Evolutionary conservation across 2,797 vertebrate genomes (phyloP).

Genomic region (Morus bassanus): DNA sequence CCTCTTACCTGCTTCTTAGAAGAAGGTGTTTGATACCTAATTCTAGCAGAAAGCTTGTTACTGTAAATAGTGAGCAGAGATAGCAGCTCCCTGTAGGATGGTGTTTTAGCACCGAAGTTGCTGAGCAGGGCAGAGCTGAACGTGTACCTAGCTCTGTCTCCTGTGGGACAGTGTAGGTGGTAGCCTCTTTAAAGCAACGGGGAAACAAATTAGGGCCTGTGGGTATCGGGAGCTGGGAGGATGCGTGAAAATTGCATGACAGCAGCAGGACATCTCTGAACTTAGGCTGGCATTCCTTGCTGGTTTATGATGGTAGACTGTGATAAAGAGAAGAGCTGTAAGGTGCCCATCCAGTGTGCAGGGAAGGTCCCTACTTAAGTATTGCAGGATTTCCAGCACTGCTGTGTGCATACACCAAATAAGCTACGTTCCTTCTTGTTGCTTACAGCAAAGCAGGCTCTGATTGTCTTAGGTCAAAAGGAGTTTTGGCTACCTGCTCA

Average conservation of each 20-base stretch:
- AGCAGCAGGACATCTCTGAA: constrained; percentile 2
- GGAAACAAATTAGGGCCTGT: neutral
- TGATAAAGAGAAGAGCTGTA: neutral
- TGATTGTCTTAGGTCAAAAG: neutral
- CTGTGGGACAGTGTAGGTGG: neutral
- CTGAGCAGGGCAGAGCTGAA: constrained; percentile 35
- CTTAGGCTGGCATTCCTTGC: neutral
- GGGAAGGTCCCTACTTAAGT: neutral
- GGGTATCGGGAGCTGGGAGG: neutral
- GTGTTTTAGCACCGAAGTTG: constrained; percentile 48
- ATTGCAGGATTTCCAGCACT: constrained; percentile 45
- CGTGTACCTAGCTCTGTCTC: neutral
- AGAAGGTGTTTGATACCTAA: neutral
- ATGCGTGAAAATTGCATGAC: neutral
- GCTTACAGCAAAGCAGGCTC: neutral
- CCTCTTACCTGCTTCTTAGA: constrained; percentile 6
- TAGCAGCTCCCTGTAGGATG: constrained; percentile 29
- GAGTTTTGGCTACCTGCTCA: neutral
- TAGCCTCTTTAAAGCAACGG: neutral
- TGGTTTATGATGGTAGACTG: neutral
- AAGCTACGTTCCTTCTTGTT: rapidly evolving
- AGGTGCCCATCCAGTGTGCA: neutral
- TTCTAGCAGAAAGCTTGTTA: neutral
- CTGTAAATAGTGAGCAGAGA: neutral
- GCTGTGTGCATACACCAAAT: neutral